These are phyloP conservation scores for Drosophila orena DNA, from an alignment of 1,140 invertebrate species.

Conservation along the genomic window DNA sequence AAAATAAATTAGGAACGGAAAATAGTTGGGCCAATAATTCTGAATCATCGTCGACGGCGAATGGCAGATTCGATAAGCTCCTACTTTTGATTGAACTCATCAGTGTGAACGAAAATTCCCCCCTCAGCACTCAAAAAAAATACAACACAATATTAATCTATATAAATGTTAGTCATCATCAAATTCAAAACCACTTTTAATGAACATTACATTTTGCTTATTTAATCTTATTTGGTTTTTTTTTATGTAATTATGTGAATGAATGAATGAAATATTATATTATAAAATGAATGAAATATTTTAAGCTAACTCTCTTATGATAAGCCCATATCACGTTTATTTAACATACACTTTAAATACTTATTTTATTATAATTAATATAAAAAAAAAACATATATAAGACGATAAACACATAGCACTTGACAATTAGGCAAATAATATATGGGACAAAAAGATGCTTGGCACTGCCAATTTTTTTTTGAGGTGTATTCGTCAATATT, in stretches of 20 bases:
- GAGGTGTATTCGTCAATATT: not conserved
- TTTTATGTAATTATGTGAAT: no score
- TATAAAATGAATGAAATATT: no score
- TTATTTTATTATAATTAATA: not conserved
- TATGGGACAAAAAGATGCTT: no score
- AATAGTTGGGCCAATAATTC: not conserved
- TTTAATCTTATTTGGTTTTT: not conserved
- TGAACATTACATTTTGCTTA: no score
- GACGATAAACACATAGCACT: not conserved
- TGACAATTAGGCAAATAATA: no score
- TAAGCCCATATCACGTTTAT: no score
- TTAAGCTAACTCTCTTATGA: no score
- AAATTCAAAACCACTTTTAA: no score
- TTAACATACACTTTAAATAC: not conserved
- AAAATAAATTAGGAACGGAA: constrained; percentile 19
- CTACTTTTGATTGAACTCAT: constrained; percentile 9
- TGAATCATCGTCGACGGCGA: constrained; percentile 31
- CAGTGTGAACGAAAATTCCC: constrained; percentile 12
- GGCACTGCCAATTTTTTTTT: not conserved
- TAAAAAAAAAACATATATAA: not conserved
- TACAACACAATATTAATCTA: not conserved
- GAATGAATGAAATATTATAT: no score
- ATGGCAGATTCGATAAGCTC: constrained; percentile 20
- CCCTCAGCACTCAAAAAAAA: not conserved
- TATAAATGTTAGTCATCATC: no score